Base-by-base conservation (phyloP, 2,113 vertebrate genomes). In the Calyptomena viridis region DNA sequence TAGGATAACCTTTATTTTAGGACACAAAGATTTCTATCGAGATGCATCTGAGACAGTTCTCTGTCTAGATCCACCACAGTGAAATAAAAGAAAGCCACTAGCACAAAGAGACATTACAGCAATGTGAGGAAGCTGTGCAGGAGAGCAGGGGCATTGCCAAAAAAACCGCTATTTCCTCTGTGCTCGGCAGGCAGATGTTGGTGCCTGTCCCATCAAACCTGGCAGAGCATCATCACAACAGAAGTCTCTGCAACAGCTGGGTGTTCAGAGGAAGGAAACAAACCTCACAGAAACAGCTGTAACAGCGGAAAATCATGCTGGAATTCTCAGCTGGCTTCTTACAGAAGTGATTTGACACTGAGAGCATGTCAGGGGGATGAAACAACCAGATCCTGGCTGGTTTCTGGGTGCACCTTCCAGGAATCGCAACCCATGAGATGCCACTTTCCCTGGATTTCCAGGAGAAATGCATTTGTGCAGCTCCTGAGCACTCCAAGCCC, bases 391-490 rank as follows among this genome's bases (percentile, higher is more conserved):
- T 11, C 25, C 0, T 7, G 23, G 28, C 35, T 49, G 15, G 6
- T 11, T 42, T 40, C 18, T 4, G 25, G 11, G 37, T 1, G 37
- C n/a, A 1, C 4, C 46, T 44, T 63, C 22, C 16, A 3, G 21
- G 49, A 62, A 19, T 3, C 39, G 5, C 7, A 39, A 60, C 14
- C 1, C 4, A 6, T 0, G 0, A 2, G 8, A 1, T 5, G 16
- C 22, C 39, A 4, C 55, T 14, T 40, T 23, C 59, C 56, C 40
- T 14, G 13, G 25, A 12, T 11, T 14, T 47, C 56, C 62, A 10
- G 39, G 12, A 33, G 14, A 35, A 37, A n/a, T 0, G 12, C 4
- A 4, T 19, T 12, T 42, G 63, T 33, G n/a, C 52, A 2, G 0
- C 3, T 64, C 46, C 64, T 1, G 22, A 64, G 8, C 7, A 0